These are phyloP conservation scores for Penaeus japonicus DNA, from an alignment of 1,140 invertebrate genomes.

Conservation along the genomic window DNA sequence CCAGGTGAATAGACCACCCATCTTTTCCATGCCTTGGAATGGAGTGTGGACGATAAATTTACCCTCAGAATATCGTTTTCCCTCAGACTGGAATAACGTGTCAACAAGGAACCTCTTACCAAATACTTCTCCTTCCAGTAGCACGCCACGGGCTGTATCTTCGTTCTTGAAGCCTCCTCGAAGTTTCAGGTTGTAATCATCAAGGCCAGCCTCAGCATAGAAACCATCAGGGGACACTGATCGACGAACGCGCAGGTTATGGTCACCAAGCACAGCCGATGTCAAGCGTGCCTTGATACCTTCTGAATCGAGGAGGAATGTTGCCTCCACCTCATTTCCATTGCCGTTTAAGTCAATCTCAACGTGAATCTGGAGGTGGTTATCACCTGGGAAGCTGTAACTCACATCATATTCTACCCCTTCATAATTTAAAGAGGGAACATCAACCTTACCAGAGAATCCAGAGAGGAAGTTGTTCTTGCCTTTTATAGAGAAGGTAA, in stretches of 20 bases:
- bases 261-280: slow-evolving; percentile 27
- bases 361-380: slow-evolving; percentile 38
- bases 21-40: slow-evolving; percentile 35
- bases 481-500: slow-evolving; percentile 49
- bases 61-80: slow-evolving; percentile 43
- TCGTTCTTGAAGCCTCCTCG: slow-evolving; percentile 40
- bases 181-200: slow-evolving; percentile 51
- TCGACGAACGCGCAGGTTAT: slow-evolving; percentile 40
- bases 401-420: slow-evolving; percentile 47
- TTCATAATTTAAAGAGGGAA: slow-evolving; percentile 49
- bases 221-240: slow-evolving; percentile 51
- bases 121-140: slow-evolving; percentile 51
- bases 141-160: slow-evolving; percentile 29
- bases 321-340: slow-evolving; percentile 37
- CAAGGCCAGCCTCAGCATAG: slow-evolving; percentile 50
- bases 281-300: slow-evolving; percentile 46
- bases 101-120: slow-evolving; percentile 46
- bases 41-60: slow-evolving; percentile 51
- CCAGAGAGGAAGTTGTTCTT: slow-evolving; percentile 54
- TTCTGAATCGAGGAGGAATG: slow-evolving; percentile 52
- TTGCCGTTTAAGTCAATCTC: slow-evolving; percentile 26
- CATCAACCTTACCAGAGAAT: slow-evolving; percentile 50
- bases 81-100: slow-evolving; percentile 37
- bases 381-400: slow-evolving; percentile 42
- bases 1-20: slow-evolving; percentile 50